Percentiles rank a stretch among this genome's conserved stretches.
These are phyloP conservation scores for Uloborus plumipes DNA, from an alignment of 2,888 invertebrate species.

Conservation along the genomic window DNA sequence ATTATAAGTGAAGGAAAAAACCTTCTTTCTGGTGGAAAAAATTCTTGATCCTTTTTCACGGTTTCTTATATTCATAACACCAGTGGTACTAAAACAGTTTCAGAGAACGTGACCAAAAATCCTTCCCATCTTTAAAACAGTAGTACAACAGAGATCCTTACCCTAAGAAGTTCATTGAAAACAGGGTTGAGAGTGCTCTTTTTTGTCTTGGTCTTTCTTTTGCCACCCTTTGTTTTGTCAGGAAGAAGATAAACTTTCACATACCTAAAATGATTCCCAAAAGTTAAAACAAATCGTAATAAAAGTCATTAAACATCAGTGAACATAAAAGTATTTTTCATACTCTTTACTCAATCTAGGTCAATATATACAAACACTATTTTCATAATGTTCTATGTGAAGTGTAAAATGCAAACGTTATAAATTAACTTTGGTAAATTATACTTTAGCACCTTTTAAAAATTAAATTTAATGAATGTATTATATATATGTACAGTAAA, in stretches of 20 bases:
- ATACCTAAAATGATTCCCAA: slow-evolving; percentile 74
- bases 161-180: slow-evolving; percentile 84
- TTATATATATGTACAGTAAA: no score
- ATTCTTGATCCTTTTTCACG: no score
- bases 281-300: neutral
- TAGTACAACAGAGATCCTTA: neutral
- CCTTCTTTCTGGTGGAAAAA: no score
- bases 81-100: neutral
- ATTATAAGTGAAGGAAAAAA: neutral
- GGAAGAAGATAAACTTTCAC: slow-evolving; percentile 92
- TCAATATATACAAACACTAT: no score
- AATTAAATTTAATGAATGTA: no score
- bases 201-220: slow-evolving; percentile 95
- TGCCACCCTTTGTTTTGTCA: slow-evolving; percentile 95
- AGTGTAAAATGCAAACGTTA: no score
- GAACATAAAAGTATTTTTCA: no score
- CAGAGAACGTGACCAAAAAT: neutral
- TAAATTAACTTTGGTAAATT: no score
- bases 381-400: no score
- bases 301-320: no score
- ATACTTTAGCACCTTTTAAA: no score
- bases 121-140: neutral
- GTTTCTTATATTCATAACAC: neutral
- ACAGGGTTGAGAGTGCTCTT: slow-evolving; percentile 94
- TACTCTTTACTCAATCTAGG: no score